Evolutionary conservation across 2,113 vertebrate species (phyloP), one percentile per base, ranked within the genome.

Genomic region (Cynoglossus semilaevis): DNA sequence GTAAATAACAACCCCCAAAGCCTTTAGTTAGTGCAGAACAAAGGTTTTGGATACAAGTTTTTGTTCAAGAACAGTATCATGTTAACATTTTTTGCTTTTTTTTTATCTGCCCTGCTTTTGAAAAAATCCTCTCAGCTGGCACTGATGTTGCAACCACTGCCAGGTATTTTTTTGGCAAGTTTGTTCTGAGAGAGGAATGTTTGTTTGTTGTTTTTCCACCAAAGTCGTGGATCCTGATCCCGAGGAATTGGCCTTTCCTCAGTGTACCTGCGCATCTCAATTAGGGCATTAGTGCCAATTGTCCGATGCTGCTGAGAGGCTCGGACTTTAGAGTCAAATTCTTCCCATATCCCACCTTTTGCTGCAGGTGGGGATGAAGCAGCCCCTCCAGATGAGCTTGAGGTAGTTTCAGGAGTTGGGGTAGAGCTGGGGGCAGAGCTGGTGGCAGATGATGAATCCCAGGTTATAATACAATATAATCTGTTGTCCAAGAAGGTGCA

Each of bases 321-420:
- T 13, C 7, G 46, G 18, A 48, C 6, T 14, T 48, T 10, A 22
- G 6, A 14, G 17, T 48, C 18, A 22, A 48, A 48, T 14, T 48
- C 46, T 2, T 5, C 11, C 18, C 46, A 48, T 48, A 48, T 48
- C 12, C 46, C 46, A 48, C 17, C 46, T 48, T 48, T 22, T 48
- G 18, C 18, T 48, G 46, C 46, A 48, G 46, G 46, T 48, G 45
- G 45, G 45, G 45, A 47, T 47, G 16, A 3, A 47, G 45, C 7
- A 47, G 16, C n/a, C n/a, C n/a, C n/a, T n/a, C n/a, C n/a, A n/a
- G n/a, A n/a, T 17, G 10, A 47, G 45, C 11, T 10, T 48, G 46
- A 48, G 18, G 46, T 47, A 47, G 45, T 47, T 47, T 10, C 19
- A 29, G 18, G 18, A 48, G 46, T 16, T 48, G 46, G 5, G 46